Conservation (phyloP, 2,113 vertebrate species). For the Lucifuga dentata region DNA sequence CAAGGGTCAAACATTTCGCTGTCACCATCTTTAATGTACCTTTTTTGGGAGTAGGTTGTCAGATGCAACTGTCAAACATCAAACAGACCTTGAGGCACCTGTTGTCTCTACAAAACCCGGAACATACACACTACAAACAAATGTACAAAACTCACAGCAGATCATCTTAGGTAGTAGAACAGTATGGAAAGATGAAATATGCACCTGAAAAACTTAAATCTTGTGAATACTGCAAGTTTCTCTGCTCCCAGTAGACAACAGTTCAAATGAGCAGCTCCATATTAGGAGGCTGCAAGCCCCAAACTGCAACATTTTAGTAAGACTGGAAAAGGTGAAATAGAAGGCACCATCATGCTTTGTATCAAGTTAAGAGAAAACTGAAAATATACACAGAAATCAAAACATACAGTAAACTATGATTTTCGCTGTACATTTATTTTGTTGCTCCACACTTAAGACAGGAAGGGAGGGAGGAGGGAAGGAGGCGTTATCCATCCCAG, state of each 20-base stretch:
- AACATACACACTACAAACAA: constrained; percentile 74
- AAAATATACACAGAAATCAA: constrained; percentile 72
- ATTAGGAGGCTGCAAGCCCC: constrained; percentile 84
- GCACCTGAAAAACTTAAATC: constrained; percentile 78
- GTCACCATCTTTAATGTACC: constrained; percentile 67
- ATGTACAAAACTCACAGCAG: constrained; percentile 79
- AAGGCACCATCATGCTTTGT: constrained; percentile 98
- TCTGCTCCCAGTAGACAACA: constrained; percentile 75
- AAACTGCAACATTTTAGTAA: constrained; percentile 87
- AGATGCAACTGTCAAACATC: constrained; percentile 53
- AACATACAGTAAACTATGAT: constrained; percentile 88
- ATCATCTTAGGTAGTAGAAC: constrained; percentile 75
- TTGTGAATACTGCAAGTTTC: constrained; percentile 89
- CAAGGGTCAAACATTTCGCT: constrained; percentile 55
- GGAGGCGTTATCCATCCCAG: constrained; percentile 78
- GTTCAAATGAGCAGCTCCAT: constrained; percentile 83
- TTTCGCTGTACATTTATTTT: constrained; percentile 91
- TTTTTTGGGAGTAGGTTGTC: constrained; percentile 47
- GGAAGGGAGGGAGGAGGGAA: constrained; percentile 45
- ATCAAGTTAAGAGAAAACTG: constrained; percentile 70
- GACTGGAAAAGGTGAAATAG: constrained; percentile 93
- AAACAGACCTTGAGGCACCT: constrained; percentile 72
- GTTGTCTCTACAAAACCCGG: constrained; percentile 71
- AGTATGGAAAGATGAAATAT: constrained; percentile 77
- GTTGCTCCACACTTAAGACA: constrained; percentile 61